Conservation (phyloP, 2,888 invertebrate genomes). For the Chelonus formosanus region DNA sequence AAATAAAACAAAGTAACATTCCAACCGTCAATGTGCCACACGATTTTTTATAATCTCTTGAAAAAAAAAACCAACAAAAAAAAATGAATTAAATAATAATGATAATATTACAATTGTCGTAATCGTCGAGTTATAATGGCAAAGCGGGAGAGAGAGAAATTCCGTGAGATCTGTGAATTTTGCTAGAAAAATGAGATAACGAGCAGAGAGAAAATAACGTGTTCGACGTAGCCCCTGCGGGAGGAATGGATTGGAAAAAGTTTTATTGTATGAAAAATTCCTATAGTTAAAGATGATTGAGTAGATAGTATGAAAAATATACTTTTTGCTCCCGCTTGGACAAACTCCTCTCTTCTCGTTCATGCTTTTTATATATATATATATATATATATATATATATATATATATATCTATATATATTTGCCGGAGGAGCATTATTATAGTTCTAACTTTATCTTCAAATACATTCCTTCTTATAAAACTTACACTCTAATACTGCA, state of each 20-base stretch:
- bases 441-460: slow-evolving; percentile 13
- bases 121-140: slow-evolving; percentile 28
- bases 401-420: neutral
- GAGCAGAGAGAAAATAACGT: slow-evolving; percentile 15
- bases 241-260: slow-evolving; percentile 25
- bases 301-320: neutral
- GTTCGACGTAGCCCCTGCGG: slow-evolving; percentile 22
- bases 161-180: slow-evolving; percentile 9
- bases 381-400: neutral
- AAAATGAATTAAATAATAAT: slow-evolving; percentile 37
- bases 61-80: slow-evolving; percentile 38
- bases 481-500: neutral
- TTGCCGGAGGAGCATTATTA: slow-evolving; percentile 21
- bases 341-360: slow-evolving; percentile 17
- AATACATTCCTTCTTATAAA: slow-evolving; percentile 10
- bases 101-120: slow-evolving; percentile 29
- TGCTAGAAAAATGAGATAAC: slow-evolving; percentile 5
- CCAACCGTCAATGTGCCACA: slow-evolving; percentile 74
- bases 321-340: slow-evolving; percentile 18
- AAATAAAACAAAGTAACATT: slow-evolving; percentile 67
- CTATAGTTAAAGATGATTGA: slow-evolving; percentile 7
- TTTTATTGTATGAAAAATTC: slow-evolving; percentile 21
- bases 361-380: neutral
- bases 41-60: slow-evolving; percentile 66
- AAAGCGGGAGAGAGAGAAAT: slow-evolving; percentile 19